phyloP scores from a whole-genome alignment of 2,888 invertebrate species.

The Megastigmus dorsalis region DNA sequence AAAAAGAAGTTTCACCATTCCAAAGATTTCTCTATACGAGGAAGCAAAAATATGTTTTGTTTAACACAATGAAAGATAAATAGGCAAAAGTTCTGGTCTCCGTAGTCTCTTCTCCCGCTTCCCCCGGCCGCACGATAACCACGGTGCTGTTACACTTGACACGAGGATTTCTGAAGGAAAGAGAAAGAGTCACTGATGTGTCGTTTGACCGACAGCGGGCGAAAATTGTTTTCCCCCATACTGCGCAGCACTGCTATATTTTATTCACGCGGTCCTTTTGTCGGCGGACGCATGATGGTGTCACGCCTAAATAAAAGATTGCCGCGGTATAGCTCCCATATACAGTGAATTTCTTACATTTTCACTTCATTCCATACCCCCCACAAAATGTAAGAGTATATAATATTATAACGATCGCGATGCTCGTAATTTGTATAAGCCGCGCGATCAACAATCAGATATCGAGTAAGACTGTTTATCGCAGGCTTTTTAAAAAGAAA shows the following conservation, averaged over 20 bases:
- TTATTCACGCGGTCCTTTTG: no score
- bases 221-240: background rate
- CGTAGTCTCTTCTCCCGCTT: no score
- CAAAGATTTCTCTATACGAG: background rate
- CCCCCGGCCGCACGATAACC: background rate
- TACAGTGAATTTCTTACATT: conserved; percentile 1
- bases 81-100: background rate
- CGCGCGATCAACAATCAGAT: no score
- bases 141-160: background rate
- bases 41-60: no score
- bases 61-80: no score
- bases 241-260: background rate
- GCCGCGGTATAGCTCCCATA: no score
- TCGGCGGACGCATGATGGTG: background rate
- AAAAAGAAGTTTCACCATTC: no score
- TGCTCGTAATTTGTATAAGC: no score
- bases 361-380: background rate
- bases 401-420: background rate
- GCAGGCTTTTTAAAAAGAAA: no score
- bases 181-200: conserved; percentile 1
- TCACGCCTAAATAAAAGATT: conserved; percentile 8
- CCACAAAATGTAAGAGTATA: conserved; percentile 7
- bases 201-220: conserved; percentile 8
- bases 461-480: no score
- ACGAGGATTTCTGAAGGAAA: background rate